phyloP scores from a whole-genome alignment of 2,888 invertebrate genomes.

The Hirtodrosophila cameraria region DNA sequence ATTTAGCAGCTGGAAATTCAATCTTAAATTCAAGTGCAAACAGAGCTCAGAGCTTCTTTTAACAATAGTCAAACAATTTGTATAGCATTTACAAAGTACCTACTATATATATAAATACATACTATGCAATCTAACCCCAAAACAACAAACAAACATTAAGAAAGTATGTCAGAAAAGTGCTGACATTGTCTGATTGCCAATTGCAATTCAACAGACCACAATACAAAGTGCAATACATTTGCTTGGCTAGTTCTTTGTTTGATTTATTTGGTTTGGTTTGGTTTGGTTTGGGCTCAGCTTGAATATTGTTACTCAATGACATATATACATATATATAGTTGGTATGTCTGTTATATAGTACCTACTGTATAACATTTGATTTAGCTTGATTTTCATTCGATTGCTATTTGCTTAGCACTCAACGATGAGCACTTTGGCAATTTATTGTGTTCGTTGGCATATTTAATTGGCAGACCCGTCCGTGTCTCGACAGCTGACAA shows the following conservation, averaged over 20 bases:
- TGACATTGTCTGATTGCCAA: constrained; percentile 63
- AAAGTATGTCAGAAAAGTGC: constrained; percentile 43
- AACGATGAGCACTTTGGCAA: constrained; percentile 56
- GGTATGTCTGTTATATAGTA: too few relatives aligned
- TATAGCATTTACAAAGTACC: constrained; percentile 8
- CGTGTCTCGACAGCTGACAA: constrained; percentile 60
- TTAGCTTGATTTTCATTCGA: constrained; percentile 36
- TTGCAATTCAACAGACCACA: constrained; percentile 46
- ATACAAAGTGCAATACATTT: constrained; percentile 52
- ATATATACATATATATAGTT: too few relatives aligned
- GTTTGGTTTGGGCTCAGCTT: constrained; percentile 8
- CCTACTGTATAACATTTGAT: constrained; percentile 20
- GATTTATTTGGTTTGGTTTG: constrained; percentile 25
- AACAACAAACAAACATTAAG: constrained; percentile 40
- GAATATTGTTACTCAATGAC: constrained; percentile 2
- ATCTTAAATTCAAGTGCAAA: constrained; percentile 10
- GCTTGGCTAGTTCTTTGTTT: constrained; percentile 37
- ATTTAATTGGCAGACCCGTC: constrained; percentile 62
- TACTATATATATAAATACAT: constrained; percentile 1
- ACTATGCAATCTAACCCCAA: constrained; percentile 23
- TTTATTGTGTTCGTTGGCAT: constrained; percentile 65
- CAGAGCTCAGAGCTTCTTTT: not conserved
- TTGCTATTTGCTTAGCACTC: constrained; percentile 54
- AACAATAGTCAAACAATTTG: constrained; percentile 11
- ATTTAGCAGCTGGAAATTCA: constrained; percentile 4